Evolutionary conservation across 2,113 vertebrate genomes (phyloP).

Genomic region (Periophthalmus modestus): DNA sequence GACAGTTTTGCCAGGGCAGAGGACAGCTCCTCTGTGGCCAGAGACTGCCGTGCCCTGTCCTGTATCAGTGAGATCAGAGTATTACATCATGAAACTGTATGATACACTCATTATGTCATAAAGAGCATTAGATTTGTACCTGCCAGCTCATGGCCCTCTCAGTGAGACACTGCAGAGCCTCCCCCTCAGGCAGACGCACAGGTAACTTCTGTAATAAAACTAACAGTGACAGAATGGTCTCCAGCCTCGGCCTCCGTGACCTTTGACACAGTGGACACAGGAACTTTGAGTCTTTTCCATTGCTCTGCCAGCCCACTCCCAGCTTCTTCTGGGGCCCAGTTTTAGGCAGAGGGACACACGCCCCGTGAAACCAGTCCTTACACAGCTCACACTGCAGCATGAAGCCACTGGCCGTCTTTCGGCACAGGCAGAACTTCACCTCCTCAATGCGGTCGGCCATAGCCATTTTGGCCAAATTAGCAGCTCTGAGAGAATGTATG

Average conservation of each 20-base stretch:
- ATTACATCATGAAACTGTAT: not conserved
- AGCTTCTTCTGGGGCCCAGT: conserved; percentile 89
- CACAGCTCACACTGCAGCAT: conserved; percentile 98
- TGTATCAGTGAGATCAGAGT: conserved; percentile 15
- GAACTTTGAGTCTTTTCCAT: conserved; percentile 94
- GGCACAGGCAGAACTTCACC: conserved; percentile 95
- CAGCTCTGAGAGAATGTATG: conserved; percentile 91
- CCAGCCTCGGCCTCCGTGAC: conserved; percentile 90
- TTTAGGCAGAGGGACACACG: conserved; percentile 93
- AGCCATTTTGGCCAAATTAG: conserved; percentile 95
- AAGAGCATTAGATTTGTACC: conserved; percentile 29
- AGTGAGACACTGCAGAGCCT: conserved; percentile 93
- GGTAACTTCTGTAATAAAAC: conserved; percentile 97
- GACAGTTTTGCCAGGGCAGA: conserved; percentile 96
- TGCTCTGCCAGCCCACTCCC: conserved; percentile 88
- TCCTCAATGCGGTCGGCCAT: conserved; percentile 97
- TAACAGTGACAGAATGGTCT: conserved; percentile 94
- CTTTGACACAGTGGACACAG: conserved; percentile 94
- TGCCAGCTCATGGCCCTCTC: conserved; percentile 99
- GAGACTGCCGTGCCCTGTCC: conserved; percentile 90
- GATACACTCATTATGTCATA: not conserved
- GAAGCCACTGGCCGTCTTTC: conserved; percentile 92
- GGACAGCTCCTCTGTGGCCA: conserved; percentile 95
- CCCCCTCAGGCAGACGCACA: conserved; percentile 91
- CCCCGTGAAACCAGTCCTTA: conserved; percentile 98